phyloP scores from a whole-genome alignment of 2,113 vertebrate species.

The Tachycineta bicolor region DNA sequence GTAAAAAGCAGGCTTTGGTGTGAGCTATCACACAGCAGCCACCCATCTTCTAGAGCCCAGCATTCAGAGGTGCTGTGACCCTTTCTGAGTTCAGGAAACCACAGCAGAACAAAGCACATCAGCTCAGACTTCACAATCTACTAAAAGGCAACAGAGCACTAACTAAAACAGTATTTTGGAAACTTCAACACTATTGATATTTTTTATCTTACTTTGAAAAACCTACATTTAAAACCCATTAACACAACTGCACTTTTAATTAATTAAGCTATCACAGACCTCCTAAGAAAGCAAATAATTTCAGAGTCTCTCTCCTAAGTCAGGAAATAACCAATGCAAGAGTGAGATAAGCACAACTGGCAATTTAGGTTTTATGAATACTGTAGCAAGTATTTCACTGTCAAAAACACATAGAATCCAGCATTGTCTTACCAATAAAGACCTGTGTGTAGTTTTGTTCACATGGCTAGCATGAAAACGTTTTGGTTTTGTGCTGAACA shows the following conservation, averaged over 20 bases:
- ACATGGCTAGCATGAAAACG: background rate
- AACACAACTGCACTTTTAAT: background rate
- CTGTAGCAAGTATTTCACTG: background rate
- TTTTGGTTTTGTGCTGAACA: background rate
- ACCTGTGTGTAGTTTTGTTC: background rate
- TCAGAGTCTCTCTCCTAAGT: background rate
- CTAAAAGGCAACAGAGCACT: background rate
- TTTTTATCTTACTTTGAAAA: background rate
- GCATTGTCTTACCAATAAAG: background rate
- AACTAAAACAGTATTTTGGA: background rate
- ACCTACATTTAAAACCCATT: background rate
- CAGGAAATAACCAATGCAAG: background rate
- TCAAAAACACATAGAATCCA: background rate
- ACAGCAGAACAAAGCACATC: background rate
- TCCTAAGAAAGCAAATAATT: background rate
- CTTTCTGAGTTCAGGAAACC: background rate
- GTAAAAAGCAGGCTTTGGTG: background rate
- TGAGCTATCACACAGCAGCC: background rate
- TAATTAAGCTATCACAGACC: background rate
- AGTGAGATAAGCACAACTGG: background rate
- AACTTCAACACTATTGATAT: background rate
- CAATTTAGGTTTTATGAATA: background rate
- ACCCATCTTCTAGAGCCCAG: background rate
- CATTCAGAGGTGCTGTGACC: too few species aligned
- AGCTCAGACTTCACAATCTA: background rate